These are phyloP conservation scores for Notothenia rossii DNA, from an alignment of 2,113 vertebrate species.

Conservation along the genomic window DNA sequence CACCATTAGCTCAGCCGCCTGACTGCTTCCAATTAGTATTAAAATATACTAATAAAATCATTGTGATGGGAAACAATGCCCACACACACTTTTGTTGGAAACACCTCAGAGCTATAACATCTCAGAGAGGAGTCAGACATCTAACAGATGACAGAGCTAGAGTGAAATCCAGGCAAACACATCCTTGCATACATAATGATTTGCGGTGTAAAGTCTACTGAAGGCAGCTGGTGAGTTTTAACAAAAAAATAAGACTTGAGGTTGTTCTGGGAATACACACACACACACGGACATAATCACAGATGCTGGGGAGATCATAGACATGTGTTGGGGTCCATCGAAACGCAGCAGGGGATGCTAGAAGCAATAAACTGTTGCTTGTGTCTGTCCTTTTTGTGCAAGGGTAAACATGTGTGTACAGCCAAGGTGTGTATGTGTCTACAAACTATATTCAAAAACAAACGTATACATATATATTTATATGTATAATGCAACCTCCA, in stretches of 20 bases:
- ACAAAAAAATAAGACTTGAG: constrained; percentile 44
- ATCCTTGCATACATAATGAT: constrained; percentile 21
- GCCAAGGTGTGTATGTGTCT: background rate
- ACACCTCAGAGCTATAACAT: constrained; percentile 15
- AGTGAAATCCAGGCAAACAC: constrained; percentile 35
- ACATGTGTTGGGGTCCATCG: constrained; percentile 42
- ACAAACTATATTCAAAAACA: background rate
- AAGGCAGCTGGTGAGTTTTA: constrained; percentile 67
- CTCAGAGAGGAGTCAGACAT: constrained; percentile 22
- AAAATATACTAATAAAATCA: background rate
- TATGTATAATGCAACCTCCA: no score
- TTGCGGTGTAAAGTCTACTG: constrained; percentile 47
- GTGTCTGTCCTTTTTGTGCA: constrained; percentile 17
- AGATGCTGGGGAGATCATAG: constrained; percentile 55
- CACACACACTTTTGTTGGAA: constrained; percentile 9
- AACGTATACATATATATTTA: background rate
- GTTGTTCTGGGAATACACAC: constrained; percentile 56
- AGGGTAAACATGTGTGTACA: background rate
- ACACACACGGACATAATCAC: constrained; percentile 40
- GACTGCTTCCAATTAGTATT: constrained; percentile 26
- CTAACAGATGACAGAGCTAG: constrained; percentile 29
- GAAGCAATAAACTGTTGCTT: constrained; percentile 34
- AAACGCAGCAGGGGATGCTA: constrained; percentile 33
- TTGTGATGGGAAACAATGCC: background rate
- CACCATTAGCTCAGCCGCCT: background rate